phyloP scores from a whole-genome alignment of 2,888 invertebrate species.

The Drosophila nr. medialis region DNA sequence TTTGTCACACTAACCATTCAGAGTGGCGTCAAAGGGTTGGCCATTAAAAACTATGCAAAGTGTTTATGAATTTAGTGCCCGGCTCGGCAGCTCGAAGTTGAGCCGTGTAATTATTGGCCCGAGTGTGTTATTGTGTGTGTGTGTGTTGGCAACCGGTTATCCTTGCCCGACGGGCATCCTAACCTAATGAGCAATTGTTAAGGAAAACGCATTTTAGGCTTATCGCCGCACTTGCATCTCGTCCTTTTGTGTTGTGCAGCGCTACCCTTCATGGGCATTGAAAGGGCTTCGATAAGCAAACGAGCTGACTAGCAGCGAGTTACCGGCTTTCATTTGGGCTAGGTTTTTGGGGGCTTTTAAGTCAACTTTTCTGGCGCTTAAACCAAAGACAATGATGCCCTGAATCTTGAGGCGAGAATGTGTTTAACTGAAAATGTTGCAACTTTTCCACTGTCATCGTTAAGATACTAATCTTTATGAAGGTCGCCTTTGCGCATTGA shows the following conservation, averaged over 20 bases:
- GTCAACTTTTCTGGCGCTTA: slow-evolving; percentile 61
- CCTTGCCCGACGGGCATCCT: slow-evolving; percentile 44
- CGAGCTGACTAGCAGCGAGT: slow-evolving; percentile 22
- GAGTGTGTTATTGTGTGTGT: slow-evolving; percentile 44
- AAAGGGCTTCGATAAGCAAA: slow-evolving; percentile 69
- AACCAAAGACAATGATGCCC: slow-evolving; percentile 69
- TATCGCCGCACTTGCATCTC: slow-evolving; percentile 75
- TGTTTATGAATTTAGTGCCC: slow-evolving; percentile 78
- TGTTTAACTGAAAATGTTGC: slow-evolving; percentile 35
- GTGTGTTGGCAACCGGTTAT: slow-evolving; percentile 49
- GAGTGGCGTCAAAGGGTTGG: slow-evolving; percentile 44
- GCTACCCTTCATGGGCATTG: slow-evolving; percentile 50
- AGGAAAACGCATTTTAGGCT: slow-evolving; percentile 79
- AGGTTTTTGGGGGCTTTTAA: slow-evolving; percentile 62
- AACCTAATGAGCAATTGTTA: slow-evolving; percentile 77
- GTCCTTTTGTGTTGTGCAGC: slow-evolving; percentile 27
- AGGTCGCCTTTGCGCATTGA: slow-evolving; percentile 65
- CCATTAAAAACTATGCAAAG: slow-evolving; percentile 75
- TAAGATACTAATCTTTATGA: slow-evolving; percentile 82
- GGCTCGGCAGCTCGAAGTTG: slow-evolving; percentile 9
- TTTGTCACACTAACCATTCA: slow-evolving; percentile 59
- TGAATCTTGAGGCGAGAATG: slow-evolving; percentile 47
- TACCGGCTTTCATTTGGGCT: slow-evolving; percentile 37
- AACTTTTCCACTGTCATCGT: slow-evolving; percentile 79
- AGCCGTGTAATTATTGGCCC: slow-evolving; percentile 64